A percentile compares a stretch with the other conserved stretches of the same genome.
Evolutionary conservation across 2,113 vertebrate species (phyloP).

Genomic region (Gymnarchus niloticus): DNA sequence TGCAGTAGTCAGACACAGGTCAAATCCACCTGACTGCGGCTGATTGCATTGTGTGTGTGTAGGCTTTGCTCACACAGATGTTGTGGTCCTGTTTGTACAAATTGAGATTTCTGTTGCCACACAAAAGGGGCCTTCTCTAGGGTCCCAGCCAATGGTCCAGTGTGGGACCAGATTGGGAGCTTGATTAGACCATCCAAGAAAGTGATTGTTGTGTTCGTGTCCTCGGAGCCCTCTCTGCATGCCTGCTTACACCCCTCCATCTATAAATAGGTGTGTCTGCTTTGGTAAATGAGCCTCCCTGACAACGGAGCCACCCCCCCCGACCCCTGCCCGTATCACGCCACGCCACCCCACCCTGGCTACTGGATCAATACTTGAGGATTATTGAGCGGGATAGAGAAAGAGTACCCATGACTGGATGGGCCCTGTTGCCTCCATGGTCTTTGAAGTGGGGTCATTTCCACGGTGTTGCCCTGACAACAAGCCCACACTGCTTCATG

Average conservation of each 20-base stretch:
- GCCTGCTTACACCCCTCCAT: neutral
- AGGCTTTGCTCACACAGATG: neutral
- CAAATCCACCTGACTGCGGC: neutral
- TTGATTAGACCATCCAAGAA: neutral
- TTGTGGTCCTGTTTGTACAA: neutral
- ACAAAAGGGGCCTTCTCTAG: neutral
- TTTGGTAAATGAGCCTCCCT: constrained; percentile 28
- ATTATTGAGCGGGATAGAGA: constrained; percentile 31
- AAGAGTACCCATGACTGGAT: constrained; percentile 29
- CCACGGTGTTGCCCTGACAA: constrained; percentile 29
- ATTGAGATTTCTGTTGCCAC: neutral
- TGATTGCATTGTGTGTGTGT: neutral
- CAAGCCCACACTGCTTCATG: neutral
- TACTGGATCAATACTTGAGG: constrained; percentile 30
- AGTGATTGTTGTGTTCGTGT: neutral
- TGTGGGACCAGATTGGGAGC: neutral
- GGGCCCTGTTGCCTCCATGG: neutral
- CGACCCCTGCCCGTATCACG: neutral
- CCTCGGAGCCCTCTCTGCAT: neutral
- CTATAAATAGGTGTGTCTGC: constrained; percentile 37
- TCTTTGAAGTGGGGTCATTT: constrained; percentile 30
- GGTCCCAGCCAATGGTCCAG: neutral
- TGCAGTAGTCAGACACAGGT: neutral
- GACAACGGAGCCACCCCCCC: constrained; percentile 19
- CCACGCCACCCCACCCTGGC: constrained; percentile 16